These are phyloP conservation scores for Scyliorhinus canicula DNA, from an alignment of 2,797 vertebrate species.

Conservation along the genomic window DNA sequence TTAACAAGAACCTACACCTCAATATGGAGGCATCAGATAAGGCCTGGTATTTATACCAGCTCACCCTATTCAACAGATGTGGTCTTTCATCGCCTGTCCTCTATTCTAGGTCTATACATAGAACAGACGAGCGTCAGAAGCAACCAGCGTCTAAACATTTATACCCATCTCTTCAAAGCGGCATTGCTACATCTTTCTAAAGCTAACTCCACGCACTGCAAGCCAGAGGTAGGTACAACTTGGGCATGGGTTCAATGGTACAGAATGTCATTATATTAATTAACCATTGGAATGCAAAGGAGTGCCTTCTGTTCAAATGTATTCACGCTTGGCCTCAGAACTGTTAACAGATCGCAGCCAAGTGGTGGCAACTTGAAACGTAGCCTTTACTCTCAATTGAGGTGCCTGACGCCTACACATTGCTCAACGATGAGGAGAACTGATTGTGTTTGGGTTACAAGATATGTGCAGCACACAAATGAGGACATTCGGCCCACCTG, in stretches of 20 bases:
- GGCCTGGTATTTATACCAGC: background rate
- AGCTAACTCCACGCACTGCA: background rate
- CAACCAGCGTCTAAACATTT: background rate
- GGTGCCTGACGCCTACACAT: background rate
- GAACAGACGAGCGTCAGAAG: background rate
- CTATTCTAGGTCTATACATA: background rate
- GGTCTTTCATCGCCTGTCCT: background rate
- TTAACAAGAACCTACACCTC: background rate
- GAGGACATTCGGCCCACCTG: no score
- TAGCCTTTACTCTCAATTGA: background rate
- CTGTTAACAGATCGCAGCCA: background rate
- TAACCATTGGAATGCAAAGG: background rate
- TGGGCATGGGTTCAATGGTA: background rate
- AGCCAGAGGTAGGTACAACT: background rate
- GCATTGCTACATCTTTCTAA: background rate
- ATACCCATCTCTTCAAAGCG: background rate
- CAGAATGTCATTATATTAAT: background rate
- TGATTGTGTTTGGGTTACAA: no score
- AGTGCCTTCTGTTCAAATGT: background rate
- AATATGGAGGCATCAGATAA: background rate
- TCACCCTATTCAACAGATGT: background rate
- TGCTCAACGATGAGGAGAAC: background rate
- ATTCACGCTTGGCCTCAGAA: background rate
- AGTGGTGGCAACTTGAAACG: background rate
- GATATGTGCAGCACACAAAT: no score